Percentiles rank a stretch among this genome's conserved stretches.
phyloP scores from a whole-genome alignment of 2,888 invertebrate species.

The Girardia tigrina region DNA sequence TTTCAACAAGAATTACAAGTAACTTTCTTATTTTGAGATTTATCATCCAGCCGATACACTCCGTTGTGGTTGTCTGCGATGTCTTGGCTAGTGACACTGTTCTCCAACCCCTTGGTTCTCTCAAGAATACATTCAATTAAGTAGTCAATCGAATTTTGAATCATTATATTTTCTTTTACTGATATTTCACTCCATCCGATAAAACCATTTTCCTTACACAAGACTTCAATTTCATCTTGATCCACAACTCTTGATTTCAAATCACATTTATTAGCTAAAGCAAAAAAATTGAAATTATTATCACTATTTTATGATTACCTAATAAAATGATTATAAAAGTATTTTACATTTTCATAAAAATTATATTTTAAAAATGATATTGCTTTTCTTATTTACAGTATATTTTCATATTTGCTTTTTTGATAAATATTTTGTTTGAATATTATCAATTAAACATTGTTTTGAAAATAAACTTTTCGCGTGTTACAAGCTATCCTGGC shows the following conservation, averaged over 20 bases:
- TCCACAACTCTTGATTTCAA: background rate
- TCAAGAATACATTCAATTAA: background rate
- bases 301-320: too few relatives aligned
- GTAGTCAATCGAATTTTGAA: background rate
- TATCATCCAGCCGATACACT: background rate
- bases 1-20: background rate
- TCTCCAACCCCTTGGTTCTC: background rate
- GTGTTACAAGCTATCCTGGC: too few relatives aligned
- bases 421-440: too few relatives aligned
- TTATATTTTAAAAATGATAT: too few relatives aligned
- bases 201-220: background rate
- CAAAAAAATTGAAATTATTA: background rate
- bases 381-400: too few relatives aligned
- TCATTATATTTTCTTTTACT: background rate
- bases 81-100: background rate
- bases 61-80: background rate
- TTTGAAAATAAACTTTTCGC: too few relatives aligned
- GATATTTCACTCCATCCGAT: background rate
- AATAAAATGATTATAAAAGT: too few relatives aligned
- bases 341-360: too few relatives aligned
- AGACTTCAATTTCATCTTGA: background rate
- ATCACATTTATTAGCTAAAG: slow-evolving; percentile 27
- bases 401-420: too few relatives aligned
- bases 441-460: too few relatives aligned
- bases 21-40: background rate